Percentiles rank a stretch among this genome's conserved stretches.
Evolutionary conservation across 1,140 invertebrate species (phyloP).

Genomic region (Drosophila subpulchrella): DNA sequence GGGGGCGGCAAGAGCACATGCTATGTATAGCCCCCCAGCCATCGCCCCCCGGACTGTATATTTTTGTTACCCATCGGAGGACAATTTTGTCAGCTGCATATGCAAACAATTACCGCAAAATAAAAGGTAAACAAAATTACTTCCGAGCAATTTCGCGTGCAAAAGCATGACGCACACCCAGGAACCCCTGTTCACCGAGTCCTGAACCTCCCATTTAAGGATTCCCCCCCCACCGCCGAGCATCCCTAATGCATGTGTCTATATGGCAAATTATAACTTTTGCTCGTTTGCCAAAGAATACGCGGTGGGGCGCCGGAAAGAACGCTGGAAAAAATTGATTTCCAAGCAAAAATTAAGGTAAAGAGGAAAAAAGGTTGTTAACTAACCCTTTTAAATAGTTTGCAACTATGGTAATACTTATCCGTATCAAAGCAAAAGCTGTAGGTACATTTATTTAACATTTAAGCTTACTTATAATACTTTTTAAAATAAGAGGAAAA

Average conservation of each 20-base stretch:
- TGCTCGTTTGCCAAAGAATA: conserved; percentile 11
- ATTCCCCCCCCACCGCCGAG: conserved; percentile 2
- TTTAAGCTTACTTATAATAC: background rate
- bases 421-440: background rate
- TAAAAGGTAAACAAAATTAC: conserved; percentile 82
- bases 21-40: conserved; percentile 1
- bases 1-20: background rate
- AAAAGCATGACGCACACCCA: conserved; percentile 54
- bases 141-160: conserved; percentile 75
- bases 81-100: conserved; percentile 77
- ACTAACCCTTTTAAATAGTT: background rate
- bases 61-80: conserved; percentile 63
- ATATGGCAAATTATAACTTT: conserved; percentile 65
- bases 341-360: background rate
- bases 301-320: background rate
- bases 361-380: conserved; percentile 1
- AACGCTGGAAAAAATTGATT: background rate
- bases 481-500: too few species aligned
- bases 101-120: conserved; percentile 80
- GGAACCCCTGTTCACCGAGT: conserved; percentile 1
- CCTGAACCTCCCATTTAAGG: conserved; percentile 1
- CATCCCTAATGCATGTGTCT: conserved; percentile 57
- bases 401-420: background rate
- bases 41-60: conserved; percentile 14
- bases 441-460: background rate